Conservation (phyloP, 2,113 vertebrate species). For the Dipodomys spectabilis region DNA sequence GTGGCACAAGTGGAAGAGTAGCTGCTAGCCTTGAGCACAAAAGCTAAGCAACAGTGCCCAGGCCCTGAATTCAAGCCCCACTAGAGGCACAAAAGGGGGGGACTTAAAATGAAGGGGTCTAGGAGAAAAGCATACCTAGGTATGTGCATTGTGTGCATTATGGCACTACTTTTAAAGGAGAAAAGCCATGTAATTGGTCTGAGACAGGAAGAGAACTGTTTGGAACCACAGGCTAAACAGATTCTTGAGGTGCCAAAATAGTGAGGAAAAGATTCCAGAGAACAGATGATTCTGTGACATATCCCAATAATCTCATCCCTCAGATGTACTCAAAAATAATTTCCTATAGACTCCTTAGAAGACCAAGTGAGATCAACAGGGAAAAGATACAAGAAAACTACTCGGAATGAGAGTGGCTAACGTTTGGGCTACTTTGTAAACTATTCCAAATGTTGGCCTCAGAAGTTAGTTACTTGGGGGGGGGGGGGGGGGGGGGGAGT, state of each 20-base stretch:
- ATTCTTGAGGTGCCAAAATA: background rate
- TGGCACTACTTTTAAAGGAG: background rate
- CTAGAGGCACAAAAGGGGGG: too few relatives aligned
- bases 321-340: too few relatives aligned
- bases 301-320: too few relatives aligned
- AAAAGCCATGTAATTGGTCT: background rate
- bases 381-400: background rate
- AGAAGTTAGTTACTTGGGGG: background rate
- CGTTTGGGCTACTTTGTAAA: background rate
- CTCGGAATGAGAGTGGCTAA: too few relatives aligned
- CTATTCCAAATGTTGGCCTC: background rate
- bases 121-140: background rate
- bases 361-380: background rate
- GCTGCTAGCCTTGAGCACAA: too few relatives aligned
- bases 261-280: background rate
- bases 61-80: too few relatives aligned
- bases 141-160: background rate
- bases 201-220: background rate
- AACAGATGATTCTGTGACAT: background rate
- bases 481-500: too few relatives aligned
- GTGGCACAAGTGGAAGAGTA: too few relatives aligned
- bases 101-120: background rate
- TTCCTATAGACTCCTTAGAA: too few relatives aligned
- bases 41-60: too few relatives aligned
- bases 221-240: background rate